These are phyloP conservation scores for Pristiophorus japonicus DNA, from an alignment of 2,113 vertebrate genomes.

Conservation along the genomic window DNA sequence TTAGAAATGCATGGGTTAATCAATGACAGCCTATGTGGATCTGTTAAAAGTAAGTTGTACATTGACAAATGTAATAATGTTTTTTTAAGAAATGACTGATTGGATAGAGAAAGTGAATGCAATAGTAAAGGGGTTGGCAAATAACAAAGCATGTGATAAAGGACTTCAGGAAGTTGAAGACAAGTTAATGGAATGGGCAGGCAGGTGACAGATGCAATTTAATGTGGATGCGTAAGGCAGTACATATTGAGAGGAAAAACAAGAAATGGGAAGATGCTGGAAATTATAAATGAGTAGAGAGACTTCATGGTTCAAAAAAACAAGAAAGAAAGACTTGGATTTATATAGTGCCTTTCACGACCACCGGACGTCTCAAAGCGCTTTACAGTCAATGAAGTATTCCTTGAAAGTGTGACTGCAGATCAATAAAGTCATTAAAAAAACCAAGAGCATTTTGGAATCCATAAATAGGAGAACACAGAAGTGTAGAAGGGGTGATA, in stretches of 20 bases:
- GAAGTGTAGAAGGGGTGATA: no score
- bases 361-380: no score
- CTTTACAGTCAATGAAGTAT: no score
- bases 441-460: not conserved
- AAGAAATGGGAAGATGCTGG: not conserved
- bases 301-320: not conserved
- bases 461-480: no score
- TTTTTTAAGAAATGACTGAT: not conserved
- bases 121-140: not conserved
- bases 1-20: no score
- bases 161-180: not conserved
- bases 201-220: not conserved
- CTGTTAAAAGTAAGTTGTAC: not conserved
- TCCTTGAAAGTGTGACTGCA: not conserved
- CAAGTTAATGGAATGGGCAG: not conserved
- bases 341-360: no score
- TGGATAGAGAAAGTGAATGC: not conserved
- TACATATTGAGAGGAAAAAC: not conserved
- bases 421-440: no score
- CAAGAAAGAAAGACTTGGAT: no score
- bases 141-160: not conserved
- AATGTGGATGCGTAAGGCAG: not conserved
- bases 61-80: not conserved
- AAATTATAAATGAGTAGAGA: not conserved
- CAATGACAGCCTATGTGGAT: no score